phyloP scores from a whole-genome alignment of 2,797 vertebrate genomes.

The Xenops minutus region DNA sequence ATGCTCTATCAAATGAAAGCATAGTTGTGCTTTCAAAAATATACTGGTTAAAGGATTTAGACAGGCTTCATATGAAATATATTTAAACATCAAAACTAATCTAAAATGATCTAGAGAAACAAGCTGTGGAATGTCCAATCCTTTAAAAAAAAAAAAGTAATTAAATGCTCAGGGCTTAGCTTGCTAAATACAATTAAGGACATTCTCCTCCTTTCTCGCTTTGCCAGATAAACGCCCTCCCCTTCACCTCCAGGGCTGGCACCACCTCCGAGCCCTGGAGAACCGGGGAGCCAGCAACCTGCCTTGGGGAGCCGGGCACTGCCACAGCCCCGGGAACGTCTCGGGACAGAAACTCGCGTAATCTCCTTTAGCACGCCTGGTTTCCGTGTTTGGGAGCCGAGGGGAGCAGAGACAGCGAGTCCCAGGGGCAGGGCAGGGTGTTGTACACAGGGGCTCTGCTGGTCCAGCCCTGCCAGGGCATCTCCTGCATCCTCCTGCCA shows the following conservation, averaged over 20 bases:
- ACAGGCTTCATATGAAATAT: conserved; percentile 31
- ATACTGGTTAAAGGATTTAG: neutral
- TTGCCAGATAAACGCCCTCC: neutral
- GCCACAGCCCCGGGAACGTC: rapidly evolving
- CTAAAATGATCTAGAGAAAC: conserved; percentile 39
- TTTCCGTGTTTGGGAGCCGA: neutral
- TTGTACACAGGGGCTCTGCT: neutral
- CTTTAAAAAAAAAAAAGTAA: neutral
- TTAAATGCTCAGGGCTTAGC: conserved; percentile 23
- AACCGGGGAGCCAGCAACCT: neutral
- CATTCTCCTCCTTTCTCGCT: neutral
- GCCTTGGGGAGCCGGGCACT: neutral
- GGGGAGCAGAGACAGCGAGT: neutral
- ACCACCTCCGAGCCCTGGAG: neutral
- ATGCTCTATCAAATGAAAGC: conserved; percentile 24
- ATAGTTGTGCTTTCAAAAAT: conserved; percentile 22
- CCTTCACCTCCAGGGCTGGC: neutral
- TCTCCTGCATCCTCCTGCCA: neutral
- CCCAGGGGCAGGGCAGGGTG: neutral
- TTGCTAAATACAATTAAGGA: conserved; percentile 27
- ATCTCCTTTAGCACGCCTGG: rapidly evolving
- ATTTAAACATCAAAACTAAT: conserved; percentile 60
- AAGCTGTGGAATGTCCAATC: conserved; percentile 47
- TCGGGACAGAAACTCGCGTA: rapidly evolving
- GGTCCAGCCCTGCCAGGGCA: neutral